Conservation (phyloP, 2,113 vertebrate genomes). For the Pseudorectes ferrugineus region DNA sequence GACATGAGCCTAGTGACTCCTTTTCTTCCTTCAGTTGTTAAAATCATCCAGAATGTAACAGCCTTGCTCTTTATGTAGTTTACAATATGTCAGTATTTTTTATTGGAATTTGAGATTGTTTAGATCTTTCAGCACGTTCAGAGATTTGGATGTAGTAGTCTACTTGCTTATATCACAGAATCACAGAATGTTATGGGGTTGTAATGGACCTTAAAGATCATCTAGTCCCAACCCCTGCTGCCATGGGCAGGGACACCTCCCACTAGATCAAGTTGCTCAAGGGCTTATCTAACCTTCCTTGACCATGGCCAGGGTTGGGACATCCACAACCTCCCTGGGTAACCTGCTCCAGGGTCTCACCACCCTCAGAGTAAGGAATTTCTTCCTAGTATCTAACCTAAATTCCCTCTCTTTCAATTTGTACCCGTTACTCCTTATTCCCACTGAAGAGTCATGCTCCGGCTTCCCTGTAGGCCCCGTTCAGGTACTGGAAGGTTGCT, state of each 20-base stretch:
- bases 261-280: neutral
- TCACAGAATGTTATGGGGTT: neutral
- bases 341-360: neutral
- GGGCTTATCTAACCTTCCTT: neutral
- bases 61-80: neutral
- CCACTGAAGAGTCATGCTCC: neutral
- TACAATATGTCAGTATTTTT: neutral
- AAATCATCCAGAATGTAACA: neutral
- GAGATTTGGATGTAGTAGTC: neutral
- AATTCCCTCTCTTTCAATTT: neutral
- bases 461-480: neutral
- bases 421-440: neutral
- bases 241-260: neutral
- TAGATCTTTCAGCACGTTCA: fast-evolving
- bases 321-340: neutral
- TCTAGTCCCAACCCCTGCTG: neutral
- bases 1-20: neutral
- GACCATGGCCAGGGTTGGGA: neutral
- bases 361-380: neutral
- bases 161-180: neutral
- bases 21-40: neutral
- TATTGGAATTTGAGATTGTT: neutral
- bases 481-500: neutral
- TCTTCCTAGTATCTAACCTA: neutral
- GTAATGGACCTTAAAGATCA: neutral